These are phyloP conservation scores for Xanthorhoe designata DNA, from an alignment of 2,888 invertebrate genomes.

Conservation along the genomic window DNA sequence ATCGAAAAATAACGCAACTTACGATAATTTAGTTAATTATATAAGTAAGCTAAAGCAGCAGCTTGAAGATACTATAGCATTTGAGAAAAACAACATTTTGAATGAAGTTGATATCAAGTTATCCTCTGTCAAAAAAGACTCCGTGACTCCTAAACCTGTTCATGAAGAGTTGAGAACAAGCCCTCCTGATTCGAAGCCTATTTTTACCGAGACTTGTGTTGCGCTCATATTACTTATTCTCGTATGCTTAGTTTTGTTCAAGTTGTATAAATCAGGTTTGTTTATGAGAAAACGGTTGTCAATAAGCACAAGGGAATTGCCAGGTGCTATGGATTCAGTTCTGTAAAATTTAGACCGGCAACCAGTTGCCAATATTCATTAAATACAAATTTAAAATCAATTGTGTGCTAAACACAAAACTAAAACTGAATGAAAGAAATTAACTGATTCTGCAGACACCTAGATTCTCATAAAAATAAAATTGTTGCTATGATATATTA, in stretches of 20 bases:
- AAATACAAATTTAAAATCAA: too few relatives aligned
- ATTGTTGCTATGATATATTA: too few relatives aligned
- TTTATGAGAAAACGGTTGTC: conserved; percentile 50
- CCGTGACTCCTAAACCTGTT: conserved; percentile 26
- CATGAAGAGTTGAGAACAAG: conserved; percentile 46
- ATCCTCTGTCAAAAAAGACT: conserved; percentile 29
- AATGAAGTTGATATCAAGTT: conserved; percentile 50
- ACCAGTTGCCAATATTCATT: background rate
- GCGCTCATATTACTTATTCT: conserved; percentile 56
- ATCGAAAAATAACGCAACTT: conserved; percentile 43
- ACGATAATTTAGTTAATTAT: conserved; percentile 46
- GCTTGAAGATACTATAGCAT: conserved; percentile 46
- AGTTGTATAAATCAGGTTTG: conserved; percentile 54
- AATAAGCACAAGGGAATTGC: conserved; percentile 54
- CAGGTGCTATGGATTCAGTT: conserved; percentile 56
- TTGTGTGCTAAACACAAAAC: too few relatives aligned
- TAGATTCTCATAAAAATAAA: too few relatives aligned
- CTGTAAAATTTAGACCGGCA: conserved; percentile 38
- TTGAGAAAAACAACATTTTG: conserved; percentile 50
- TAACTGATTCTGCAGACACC: too few relatives aligned
- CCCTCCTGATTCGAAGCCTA: conserved; percentile 37
- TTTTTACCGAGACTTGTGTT: conserved; percentile 54
- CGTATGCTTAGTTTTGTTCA: conserved; percentile 52
- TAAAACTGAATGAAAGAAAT: too few relatives aligned
- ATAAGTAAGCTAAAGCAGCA: conserved; percentile 51